Percentiles rank a stretch among this genome's conserved stretches.
Evolutionary conservation across 1,140 invertebrate species (phyloP).

Genomic region (Drosophila asahinai): DNA sequence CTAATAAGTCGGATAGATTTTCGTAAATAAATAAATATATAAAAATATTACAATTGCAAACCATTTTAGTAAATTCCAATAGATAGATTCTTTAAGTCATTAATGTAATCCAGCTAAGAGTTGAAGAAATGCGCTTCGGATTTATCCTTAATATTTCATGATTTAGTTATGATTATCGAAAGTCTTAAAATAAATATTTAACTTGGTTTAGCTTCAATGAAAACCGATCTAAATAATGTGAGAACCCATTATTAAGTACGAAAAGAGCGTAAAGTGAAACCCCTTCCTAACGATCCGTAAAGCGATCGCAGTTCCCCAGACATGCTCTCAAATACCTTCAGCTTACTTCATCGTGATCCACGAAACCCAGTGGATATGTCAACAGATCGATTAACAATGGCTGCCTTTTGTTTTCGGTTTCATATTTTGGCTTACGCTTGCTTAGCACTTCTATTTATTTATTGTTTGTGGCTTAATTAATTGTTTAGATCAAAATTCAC

Average conservation of each 20-base stretch:
- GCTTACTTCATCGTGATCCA: not conserved
- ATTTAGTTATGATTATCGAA: too few species aligned
- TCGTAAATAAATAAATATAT: not conserved
- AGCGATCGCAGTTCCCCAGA: not conserved
- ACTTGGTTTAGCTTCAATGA: not conserved
- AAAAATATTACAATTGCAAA: not conserved
- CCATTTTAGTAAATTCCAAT: not conserved
- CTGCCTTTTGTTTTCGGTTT: constrained; percentile 31
- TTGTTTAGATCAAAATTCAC: constrained; percentile 76
- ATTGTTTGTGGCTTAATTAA: constrained; percentile 66
- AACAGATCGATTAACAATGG: constrained; percentile 21
- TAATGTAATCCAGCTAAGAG: too few species aligned
- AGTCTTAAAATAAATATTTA: not conserved
- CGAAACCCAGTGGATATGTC: constrained; percentile 14
- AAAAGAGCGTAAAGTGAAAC: not conserved
- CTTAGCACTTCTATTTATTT: constrained; percentile 71
- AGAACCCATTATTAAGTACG: not conserved
- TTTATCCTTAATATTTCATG: too few species aligned
- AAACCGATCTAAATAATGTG: not conserved
- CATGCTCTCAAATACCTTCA: not conserved
- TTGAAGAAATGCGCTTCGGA: too few species aligned
- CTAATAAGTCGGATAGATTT: too few species aligned
- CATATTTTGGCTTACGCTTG: constrained; percentile 34
- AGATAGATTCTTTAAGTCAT: too few species aligned
- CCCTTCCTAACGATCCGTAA: not conserved